Evolutionary conservation across 1,140 invertebrate genomes (phyloP), one percentile per base, ranked within the genome.

Genomic region (Metopolophium dirhodum): DNA sequence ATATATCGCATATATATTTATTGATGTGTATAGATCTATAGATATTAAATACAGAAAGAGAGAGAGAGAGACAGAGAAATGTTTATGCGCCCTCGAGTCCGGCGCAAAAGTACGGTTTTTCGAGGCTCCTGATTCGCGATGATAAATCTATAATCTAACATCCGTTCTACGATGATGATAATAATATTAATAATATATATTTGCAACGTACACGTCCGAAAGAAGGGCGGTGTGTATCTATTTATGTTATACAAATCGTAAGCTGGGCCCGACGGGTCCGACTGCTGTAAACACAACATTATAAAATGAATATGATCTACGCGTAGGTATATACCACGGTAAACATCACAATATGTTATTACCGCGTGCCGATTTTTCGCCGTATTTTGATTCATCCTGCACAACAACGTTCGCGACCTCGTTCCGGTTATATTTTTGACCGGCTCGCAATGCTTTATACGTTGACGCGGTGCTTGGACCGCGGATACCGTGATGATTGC

Each of bases 111-210:
- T 77, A 77, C 61, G 61, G 61, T n/a, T 77, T 77, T 77, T 77
- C 7, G 30, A 77, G 61, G 61, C 61, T 18, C 7, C 61, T 7
- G n/a, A n/a, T 6, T 77, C 11, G 4, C 61, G 14, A 77, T 77
- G 30, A 77, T 77, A 77, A 77, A 77, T 77, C n/a, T 77, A 77
- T 77, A 77, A 77, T n/a, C 61, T 77, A 7, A 35, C 61, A 35
- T 77, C 14, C 61, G 30, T 68, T n/a, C 14, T 30, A 18, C 30
- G 61, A 77, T n/a, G 30, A n/a, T 9, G 61, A 77, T n/a, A 22
- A 35, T 77, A 18, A 77, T 77, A 68, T n/a, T 77, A 68, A 77
- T 77, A 77, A 77, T n/a, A 77, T 77, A 77, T n/a, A 77, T 77
- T 77, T 77, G 30, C 61, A 30, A 68, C 30, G 11, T 30, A n/a